A percentile compares a stretch with the other conserved stretches of the same genome.
These are phyloP conservation scores for Drosophila pseudotakahashii DNA, from an alignment of 2,888 invertebrate species.

Conservation along the genomic window DNA sequence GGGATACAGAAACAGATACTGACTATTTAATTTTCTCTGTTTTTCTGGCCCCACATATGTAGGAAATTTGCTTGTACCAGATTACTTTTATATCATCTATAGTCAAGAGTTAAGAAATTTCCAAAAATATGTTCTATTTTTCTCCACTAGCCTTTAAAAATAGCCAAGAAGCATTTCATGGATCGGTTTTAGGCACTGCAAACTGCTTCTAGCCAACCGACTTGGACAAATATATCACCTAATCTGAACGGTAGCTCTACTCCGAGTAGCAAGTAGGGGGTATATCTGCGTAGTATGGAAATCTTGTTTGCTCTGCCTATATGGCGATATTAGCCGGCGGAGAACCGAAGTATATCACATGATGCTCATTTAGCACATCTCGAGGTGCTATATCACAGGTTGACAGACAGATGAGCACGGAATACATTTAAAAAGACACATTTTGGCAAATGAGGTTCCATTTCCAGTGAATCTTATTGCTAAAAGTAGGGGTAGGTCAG, in stretches of 20 bases:
- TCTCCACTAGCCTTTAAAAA: slow-evolving; percentile 10
- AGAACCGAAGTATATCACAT: slow-evolving; percentile 49
- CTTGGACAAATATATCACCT: slow-evolving; percentile 3
- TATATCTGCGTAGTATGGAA: slow-evolving; percentile 33
- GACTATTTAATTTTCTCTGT: slow-evolving; percentile 19
- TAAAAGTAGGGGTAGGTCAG: slow-evolving; percentile 20
- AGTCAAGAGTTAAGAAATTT: background rate
- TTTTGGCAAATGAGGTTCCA: background rate
- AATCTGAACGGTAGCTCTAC: slow-evolving; percentile 31
- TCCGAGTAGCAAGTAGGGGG: background rate
- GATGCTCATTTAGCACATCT: slow-evolving; percentile 60
- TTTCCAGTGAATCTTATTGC: background rate
- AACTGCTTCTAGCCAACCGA: slow-evolving; percentile 31
- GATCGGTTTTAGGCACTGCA: slow-evolving; percentile 16
- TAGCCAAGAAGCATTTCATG: background rate
- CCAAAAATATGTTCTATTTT: slow-evolving; percentile 16
- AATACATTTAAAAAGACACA: background rate
- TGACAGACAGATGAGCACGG: slow-evolving; percentile 11
- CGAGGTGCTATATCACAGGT: slow-evolving; percentile 33
- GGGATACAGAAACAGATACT: slow-evolving; percentile 17
- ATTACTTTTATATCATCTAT: slow-evolving; percentile 1
- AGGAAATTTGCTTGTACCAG: slow-evolving; percentile 4
- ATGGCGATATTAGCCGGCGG: slow-evolving; percentile 28
- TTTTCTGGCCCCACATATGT: background rate
- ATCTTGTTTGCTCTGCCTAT: slow-evolving; percentile 36